Base-by-base conservation (phyloP, 2,888 invertebrate species). In the Agriopis marginaria region DNA sequence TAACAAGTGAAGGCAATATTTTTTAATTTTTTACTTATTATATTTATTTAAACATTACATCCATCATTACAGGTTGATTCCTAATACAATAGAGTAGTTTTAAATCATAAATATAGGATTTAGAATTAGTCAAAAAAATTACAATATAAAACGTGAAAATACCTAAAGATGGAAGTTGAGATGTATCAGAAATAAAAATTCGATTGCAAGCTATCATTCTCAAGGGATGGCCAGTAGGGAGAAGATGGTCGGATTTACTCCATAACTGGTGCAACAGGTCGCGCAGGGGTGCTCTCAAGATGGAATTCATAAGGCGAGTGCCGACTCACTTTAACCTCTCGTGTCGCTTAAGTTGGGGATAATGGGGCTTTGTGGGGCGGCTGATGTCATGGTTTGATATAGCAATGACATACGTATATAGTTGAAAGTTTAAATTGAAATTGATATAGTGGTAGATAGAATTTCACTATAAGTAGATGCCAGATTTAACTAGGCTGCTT, bases 211-310 rank as follows among this genome's bases (percentile, higher is more conserved):
- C 77, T 73, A 72, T 69, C 71, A 79, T 73, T 68, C 74, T 77
- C 77, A 71, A 77, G 80, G 75, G 77, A 79, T 79, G 77, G 10
- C 32, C 12, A 3, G 1, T 0, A 2, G 54, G 3, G n/a, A 54
- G 23, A 32, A 82, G 80, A 61, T 65, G 69, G 69, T 64, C 70
- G 87, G 93, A 91, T 93, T 92, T 88, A 90, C 86, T 92, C 54
- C 3, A 93, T 90, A 92, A 88, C 87, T 88, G 86, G 90, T 86
- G 93, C 93, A 93, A 93, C 93, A 93, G 90, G 93, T 93, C 89
- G 81, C 72, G 82, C 80, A 80, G 82, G 85, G 77, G 77, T 79
- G 32, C 70, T 76, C 77, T 71, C 69, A 71, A 66, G 66, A 76
- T 76, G 78, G 79, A 81, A 74, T 78, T 76, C 78, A 74, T 82